These are phyloP conservation scores for Gibbula magus DNA, from an alignment of 2,888 invertebrate species.

Conservation along the genomic window DNA sequence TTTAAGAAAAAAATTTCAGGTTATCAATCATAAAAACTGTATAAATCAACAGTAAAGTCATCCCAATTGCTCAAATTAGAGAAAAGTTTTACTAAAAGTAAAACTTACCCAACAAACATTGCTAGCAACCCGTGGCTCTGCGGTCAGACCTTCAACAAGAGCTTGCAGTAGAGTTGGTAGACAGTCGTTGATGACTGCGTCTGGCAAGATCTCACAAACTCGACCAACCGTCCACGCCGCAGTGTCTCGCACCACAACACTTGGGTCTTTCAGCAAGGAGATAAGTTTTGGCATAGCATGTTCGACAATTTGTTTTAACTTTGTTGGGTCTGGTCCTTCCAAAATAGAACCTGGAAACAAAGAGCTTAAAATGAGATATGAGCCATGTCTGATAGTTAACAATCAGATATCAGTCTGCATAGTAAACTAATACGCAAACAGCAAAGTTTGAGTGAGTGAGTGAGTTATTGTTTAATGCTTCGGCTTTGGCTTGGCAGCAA, in stretches of 20 bases:
- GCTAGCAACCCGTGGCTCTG: slow-evolving; percentile 95
- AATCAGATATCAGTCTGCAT: no score
- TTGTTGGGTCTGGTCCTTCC: slow-evolving; percentile 91
- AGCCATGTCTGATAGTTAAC: no score
- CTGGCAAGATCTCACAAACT: slow-evolving; percentile 97
- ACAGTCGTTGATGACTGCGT: slow-evolving; percentile 90
- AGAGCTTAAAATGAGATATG: no score
- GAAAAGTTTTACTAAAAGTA: neutral
- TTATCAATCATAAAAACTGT: neutral
- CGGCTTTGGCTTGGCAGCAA: no score
- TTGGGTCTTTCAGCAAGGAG: slow-evolving; percentile 93
- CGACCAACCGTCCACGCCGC: slow-evolving; percentile 99
- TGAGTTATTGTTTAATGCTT: no score
- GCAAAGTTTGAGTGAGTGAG: no score
- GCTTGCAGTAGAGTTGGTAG: slow-evolving; percentile 82
- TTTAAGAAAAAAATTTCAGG: no score
- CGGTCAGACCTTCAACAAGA: slow-evolving; percentile 84
- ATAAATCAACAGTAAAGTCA: neutral
- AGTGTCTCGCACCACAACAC: slow-evolving; percentile 96
- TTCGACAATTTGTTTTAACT: slow-evolving; percentile 93
- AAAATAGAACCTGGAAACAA: slow-evolving; percentile 81
- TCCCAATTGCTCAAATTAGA: neutral
- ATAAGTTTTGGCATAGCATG: slow-evolving; percentile 98
- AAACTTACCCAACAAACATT: slow-evolving; percentile 95
- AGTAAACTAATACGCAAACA: no score